Base-by-base conservation (phyloP, 2,113 vertebrate species). In the Petrocephalus microphthalmus region DNA sequence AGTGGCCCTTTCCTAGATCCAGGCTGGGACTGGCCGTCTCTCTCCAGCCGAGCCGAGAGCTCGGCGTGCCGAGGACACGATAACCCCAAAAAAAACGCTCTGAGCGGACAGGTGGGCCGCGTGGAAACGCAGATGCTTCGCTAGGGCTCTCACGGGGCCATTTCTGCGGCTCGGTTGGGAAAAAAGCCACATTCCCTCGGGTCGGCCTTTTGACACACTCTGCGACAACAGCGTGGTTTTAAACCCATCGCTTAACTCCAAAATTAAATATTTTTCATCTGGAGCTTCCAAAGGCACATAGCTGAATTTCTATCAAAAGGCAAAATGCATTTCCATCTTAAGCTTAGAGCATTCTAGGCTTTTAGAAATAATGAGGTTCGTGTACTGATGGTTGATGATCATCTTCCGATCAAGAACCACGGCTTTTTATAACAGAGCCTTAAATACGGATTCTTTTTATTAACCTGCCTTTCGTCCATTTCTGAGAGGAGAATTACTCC, bases 401-500 rank as follows among this genome's bases (percentile, higher is more conserved):
- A 64, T 64, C n/a, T 64, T 64, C n/a, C 57, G 29, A 3, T 37
- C 67, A 74, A 74, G 67, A 53, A 53, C 52, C 67, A 37, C 13
- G 13, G 29, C 67, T 74, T 25, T 15, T 15, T 29, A 71, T 0
- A 11, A 37, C 7, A 74, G 29, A 29, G 8, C 25, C 13, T 74
- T 10, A 74, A 33, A 64, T 29, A 37, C 71, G 0, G 17, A 42
- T 42, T 78, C 15, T 78, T 37, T 78, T 42, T 64, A 22, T 86
- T 87, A 2, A 86, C 74, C 78, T 54, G 17, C 37, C 37, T 22
- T 25, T 17, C 67, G 4, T 88, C 42, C 42, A 87, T 87, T 74
- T 89, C 83, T 67, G 37, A 84, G 13, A 51, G 19, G 74, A 83
- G 87, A 82, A 86, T 49, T 51, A n/a, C 60, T 20, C 54, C 29